Evolutionary conservation across 2,113 vertebrate genomes (phyloP), one percentile per base, ranked within the genome.

Genomic region (Peromyscus californicus): DNA sequence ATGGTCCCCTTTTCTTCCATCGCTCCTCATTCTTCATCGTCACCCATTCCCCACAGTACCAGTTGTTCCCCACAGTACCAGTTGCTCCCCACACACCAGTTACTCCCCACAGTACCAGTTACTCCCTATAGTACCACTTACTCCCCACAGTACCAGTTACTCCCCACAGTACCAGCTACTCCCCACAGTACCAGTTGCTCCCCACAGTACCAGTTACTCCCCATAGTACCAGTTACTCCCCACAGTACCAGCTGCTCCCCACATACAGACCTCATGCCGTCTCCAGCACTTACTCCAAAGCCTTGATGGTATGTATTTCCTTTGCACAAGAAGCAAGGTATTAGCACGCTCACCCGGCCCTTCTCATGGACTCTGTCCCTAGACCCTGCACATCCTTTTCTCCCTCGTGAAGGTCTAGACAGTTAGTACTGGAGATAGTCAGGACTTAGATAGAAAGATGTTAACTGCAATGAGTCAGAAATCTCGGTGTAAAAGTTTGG

Each of bases 381-480:
- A 31, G 72, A 36, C 48, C 59, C 57, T 70, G 17, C 7, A 24
- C 24, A 33, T 0, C 57, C 57, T 59, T 21, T n/a, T 33, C 51
- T n/a, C 33, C 13, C 13, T 29, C n/a, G 26, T 61, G 42, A 89
- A 94, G 76, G 19, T 26, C 36, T 94, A 48, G 69, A 89, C 45
- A 36, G 54, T 54, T 54, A 54, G 16, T 75, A 80, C 9, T 29
- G 54, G 13, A 61, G 21, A 22, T 42, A 54, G 54, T 54, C 15
- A 13, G 54, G 54, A 54, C 31, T 61, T 74, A 59, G 42, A 88
- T 76, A 67, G 48, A 69, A 92, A 69, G 39, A 72, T 82, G 87
- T 96, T 63, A 89, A 95, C 12, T 63, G 59, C 42, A 80, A 57
- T n/a, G 19, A n/a, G 54, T 93, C n/a, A 72, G 51, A 90, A 92